A percentile compares a stretch with the other conserved stretches of the same genome.
Conservation (phyloP, 2,888 invertebrate species). For the Keiferia lycopersicella region DNA sequence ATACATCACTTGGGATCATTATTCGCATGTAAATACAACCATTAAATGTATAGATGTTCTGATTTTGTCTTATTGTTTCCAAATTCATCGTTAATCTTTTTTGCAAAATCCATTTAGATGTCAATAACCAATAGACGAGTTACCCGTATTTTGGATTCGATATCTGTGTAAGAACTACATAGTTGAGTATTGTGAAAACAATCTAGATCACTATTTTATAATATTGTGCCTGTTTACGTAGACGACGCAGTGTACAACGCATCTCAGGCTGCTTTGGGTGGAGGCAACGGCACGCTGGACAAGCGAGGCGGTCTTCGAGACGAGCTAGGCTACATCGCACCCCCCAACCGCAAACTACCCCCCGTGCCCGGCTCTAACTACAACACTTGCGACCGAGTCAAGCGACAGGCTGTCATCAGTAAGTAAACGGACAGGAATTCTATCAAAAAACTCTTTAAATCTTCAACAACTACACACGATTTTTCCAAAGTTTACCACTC, state of each 20-base stretch:
- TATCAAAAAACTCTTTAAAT: neutral
- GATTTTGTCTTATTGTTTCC: conserved; percentile 38
- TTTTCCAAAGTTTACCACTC: neutral
- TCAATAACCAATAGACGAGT: neutral
- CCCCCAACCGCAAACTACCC: conserved; percentile 94
- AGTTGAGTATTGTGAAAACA: neutral
- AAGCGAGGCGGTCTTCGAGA: conserved; percentile 91
- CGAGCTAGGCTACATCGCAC: conserved; percentile 95
- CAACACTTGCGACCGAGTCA: conserved; percentile 96
- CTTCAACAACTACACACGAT: neutral
- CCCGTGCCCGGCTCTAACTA: conserved; percentile 96
- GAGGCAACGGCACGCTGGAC: conserved; percentile 87
- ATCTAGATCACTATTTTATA: neutral
- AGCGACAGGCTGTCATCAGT: conserved; percentile 96
- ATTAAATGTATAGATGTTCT: conserved; percentile 31
- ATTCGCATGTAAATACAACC: conserved; percentile 25
- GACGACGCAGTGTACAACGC: conserved; percentile 96
- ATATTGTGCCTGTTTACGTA: conserved; percentile 47
- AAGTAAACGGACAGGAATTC: conserved; percentile 70
- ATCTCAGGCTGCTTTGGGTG: conserved; percentile 84
- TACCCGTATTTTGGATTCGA: neutral
- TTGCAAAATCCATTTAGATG: conserved; percentile 40
- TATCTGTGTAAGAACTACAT: neutral
- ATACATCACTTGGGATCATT: conserved; percentile 3
- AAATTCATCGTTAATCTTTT: conserved; percentile 52